These are phyloP conservation scores for Nothocercus nigrocapillus DNA, from an alignment of 2,113 vertebrate genomes.

Conservation along the genomic window DNA sequence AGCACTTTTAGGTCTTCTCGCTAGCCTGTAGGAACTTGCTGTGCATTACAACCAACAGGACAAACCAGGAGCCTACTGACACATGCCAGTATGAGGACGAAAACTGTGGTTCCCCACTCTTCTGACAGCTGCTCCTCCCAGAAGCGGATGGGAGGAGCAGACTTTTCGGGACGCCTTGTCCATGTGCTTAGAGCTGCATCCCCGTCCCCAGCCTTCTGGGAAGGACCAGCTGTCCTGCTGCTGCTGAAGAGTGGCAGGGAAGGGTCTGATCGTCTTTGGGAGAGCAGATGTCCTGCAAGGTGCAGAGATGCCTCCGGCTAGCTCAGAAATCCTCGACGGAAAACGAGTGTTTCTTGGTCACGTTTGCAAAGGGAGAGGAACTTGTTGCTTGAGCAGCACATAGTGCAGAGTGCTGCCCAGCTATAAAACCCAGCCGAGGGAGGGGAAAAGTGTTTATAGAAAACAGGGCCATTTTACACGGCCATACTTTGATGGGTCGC, in stretches of 20 bases:
- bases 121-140: background rate
- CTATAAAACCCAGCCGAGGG: background rate
- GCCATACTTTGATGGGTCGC: background rate
- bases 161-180: background rate
- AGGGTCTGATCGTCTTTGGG: background rate
- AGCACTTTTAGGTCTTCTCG: background rate
- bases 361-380: background rate
- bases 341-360: background rate
- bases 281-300: conserved; percentile 39
- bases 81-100: background rate
- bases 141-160: background rate
- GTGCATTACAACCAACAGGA: conserved; percentile 31
- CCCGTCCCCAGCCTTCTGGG: background rate
- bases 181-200: background rate
- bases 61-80: background rate
- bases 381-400: background rate
- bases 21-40: conserved; percentile 4
- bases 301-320: conserved; percentile 5
- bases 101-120: background rate
- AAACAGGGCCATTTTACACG: background rate
- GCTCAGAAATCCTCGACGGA: background rate
- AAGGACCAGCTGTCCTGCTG: conserved; percentile 24
- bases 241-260: conserved; percentile 13
- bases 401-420: background rate
- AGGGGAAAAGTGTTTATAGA: background rate